Evolutionary conservation across 2,888 invertebrate genomes (phyloP).

Genomic region (Alloplasta piceator): DNA sequence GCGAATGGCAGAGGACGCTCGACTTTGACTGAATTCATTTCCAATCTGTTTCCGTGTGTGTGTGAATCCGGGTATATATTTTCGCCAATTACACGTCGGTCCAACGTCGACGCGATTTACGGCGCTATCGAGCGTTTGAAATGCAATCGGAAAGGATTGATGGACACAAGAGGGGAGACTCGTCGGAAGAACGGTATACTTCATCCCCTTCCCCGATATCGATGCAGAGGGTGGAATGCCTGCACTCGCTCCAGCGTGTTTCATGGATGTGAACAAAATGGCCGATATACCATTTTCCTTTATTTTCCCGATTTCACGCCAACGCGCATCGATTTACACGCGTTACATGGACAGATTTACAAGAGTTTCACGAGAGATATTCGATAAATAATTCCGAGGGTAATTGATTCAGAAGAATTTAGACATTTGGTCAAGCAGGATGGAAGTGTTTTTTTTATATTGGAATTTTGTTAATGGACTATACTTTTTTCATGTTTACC

Average conservation of each 20-base stretch:
- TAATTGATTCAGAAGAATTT: too few species aligned
- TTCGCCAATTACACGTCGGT: constrained; percentile 55
- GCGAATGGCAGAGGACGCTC: constrained; percentile 12
- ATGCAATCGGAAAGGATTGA: constrained; percentile 56
- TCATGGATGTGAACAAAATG: constrained; percentile 32
- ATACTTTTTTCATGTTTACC: too few species aligned
- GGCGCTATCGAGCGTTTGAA: constrained; percentile 43
- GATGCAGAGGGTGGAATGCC: background rate
- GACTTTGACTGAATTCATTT: constrained; percentile 35
- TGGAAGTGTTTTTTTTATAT: too few species aligned
- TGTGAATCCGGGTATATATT: constrained; percentile 33
- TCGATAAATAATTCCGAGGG: too few species aligned
- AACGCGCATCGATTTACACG: constrained; percentile 35
- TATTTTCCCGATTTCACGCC: constrained; percentile 20
- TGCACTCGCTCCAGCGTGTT: constrained; percentile 3
- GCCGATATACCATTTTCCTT: constrained; percentile 15
- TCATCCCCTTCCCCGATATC: constrained; percentile 1
- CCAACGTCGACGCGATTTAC: constrained; percentile 54
- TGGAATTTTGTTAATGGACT: too few species aligned
- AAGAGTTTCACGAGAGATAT: too few species aligned
- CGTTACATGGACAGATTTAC: too few species aligned
- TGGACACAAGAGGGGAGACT: constrained; percentile 18
- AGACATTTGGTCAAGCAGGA: too few species aligned
- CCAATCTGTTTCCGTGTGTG: background rate
- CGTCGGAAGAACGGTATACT: constrained; percentile 1